Evolutionary conservation across 2,113 vertebrate species (phyloP).

Genomic region (Ciconia stormi): DNA sequence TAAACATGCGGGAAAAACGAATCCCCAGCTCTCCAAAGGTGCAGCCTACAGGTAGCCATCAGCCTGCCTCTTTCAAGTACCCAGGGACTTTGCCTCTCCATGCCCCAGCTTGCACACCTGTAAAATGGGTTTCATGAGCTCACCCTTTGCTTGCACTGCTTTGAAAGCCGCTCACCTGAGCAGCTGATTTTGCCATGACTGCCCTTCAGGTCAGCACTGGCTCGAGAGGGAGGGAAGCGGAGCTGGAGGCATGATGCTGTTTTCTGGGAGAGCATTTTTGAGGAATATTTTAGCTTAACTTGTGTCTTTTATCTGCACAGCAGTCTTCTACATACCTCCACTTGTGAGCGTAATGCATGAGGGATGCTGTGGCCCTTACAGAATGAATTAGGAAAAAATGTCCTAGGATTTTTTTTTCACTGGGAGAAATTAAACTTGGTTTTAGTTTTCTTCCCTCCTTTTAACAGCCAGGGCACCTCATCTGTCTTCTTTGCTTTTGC

Average conservation of each 20-base stretch:
- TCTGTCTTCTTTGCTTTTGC: neutral
- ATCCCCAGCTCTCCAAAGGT: neutral
- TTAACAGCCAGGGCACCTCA: neutral
- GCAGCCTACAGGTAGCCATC: neutral
- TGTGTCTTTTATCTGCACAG: neutral
- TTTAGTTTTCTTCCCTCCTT: neutral
- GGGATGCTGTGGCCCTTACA: neutral
- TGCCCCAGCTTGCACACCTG: neutral
- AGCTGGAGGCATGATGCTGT: neutral
- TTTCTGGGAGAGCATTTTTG: neutral
- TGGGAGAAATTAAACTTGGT: neutral
- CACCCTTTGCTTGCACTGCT: neutral
- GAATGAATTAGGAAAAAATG: neutral
- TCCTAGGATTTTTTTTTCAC: neutral
- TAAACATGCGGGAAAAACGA: neutral
- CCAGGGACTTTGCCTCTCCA: neutral
- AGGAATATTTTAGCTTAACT: neutral
- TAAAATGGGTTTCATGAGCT: neutral
- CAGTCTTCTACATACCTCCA: neutral
- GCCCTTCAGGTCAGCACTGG: neutral
- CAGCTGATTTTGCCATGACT: neutral
- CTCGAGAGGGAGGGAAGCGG: neutral
- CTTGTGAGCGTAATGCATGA: neutral
- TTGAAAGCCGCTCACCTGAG: neutral
- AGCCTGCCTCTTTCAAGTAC: neutral